These are phyloP conservation scores for Lichenostomus cassidix DNA, from an alignment of 2,113 vertebrate species.

Conservation along the genomic window DNA sequence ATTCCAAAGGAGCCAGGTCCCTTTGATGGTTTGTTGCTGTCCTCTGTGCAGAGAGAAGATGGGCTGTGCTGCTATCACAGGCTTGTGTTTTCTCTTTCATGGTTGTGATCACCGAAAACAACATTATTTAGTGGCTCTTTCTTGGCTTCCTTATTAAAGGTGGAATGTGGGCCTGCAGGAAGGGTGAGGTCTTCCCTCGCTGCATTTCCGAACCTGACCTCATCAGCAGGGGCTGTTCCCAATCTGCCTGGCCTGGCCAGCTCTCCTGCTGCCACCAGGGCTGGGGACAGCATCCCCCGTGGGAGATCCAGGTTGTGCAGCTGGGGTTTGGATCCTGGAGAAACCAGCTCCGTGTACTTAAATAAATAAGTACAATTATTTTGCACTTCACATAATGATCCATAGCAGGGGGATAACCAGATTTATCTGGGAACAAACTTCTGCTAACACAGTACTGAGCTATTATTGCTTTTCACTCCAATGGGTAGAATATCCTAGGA, in stretches of 20 bases:
- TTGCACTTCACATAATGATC: background rate
- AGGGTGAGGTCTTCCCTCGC: constrained; percentile 33
- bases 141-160: constrained; percentile 38
- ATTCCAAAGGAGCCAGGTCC: background rate
- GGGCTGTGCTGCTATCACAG: background rate
- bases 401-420: rapidly evolving
- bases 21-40: background rate
- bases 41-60: background rate
- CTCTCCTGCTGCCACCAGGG: background rate
- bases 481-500: background rate
- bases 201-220: constrained; percentile 1
- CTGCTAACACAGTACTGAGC: background rate
- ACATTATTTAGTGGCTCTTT: background rate
- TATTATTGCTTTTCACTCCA: background rate
- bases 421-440: background rate
- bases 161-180: constrained; percentile 62
- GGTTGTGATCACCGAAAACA: background rate
- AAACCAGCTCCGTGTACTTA: background rate
- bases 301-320: background rate
- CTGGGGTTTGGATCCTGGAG: background rate
- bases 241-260: background rate
- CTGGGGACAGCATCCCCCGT: background rate
- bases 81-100: background rate
- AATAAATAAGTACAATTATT: background rate
- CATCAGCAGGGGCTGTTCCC: background rate